Base-by-base conservation (phyloP, 2,113 vertebrate genomes). In the Pelecanoides urinatrix region DNA sequence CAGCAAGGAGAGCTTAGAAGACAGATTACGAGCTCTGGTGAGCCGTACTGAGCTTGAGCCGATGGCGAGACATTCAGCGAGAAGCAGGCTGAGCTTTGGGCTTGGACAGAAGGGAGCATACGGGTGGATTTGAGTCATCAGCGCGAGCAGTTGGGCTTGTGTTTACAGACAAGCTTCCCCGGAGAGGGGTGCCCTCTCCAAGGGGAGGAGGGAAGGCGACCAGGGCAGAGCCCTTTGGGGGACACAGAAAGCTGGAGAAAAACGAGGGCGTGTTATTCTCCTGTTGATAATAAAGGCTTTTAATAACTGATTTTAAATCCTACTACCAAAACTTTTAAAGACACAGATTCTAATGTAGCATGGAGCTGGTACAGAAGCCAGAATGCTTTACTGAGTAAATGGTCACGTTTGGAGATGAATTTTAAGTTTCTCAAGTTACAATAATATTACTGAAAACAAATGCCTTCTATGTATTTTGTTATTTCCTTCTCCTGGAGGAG, bases 1-100 rank as follows among this genome's bases (percentile, higher is more conserved):
- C 52, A 67, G 38, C 42, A 62, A 45, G 71, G 50, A 86, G 47
- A 90, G 32, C 38, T 94, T 80, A 90, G 67, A 73, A 88, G 13
- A 34, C 16, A 86, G 92, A 83, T 93, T 92, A 94, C 75, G 68
- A 90, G 76, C 65, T 80, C 72, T 65, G 20, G 38, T 84, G 68
- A 94, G 55, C 75, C 32, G 19, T n/a, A n/a, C 52, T 80, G 94
- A 83, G 72, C 42, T 40, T 96, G 95, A 97, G 92, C 92, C 2
- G 42, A 45, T 63, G 95, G 86, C 29, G 66, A 97, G 95, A 96
- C 92, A 15, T 52, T 50, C 20, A 27, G 82, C 74, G 42, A 47
- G 82, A 77, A 86, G 75, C 47, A 92, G 62, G 32, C 59, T 93
- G 88, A 95, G 92, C 92, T 92, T 74, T 71, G 73, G 67, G 58